Evolutionary conservation across 2,888 invertebrate species (phyloP), one percentile per base, ranked within the genome.

Genomic region (Acanthosepion pharaonis): DNA sequence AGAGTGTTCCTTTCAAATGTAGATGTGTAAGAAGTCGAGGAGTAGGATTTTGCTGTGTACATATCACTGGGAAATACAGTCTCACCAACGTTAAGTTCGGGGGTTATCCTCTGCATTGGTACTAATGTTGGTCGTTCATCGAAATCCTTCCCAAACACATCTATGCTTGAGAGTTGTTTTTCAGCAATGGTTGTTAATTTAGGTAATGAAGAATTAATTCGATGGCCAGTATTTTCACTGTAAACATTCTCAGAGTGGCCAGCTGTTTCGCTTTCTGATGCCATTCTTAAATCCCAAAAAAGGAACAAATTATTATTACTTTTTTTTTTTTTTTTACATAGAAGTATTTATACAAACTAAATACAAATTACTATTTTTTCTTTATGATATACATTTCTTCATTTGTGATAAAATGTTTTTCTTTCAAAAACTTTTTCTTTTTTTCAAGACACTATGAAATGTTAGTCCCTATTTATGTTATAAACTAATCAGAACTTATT

Each of bases 1-100:
- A 15, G 33, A 9, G n/a, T 78, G 78, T n/a, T 78, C 5, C 78
- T 78, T 33, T 78, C 78, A 18, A 33, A 78, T n/a, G 78, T 33
- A n/a, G 78, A 33, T 78, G 78, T n/a, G n/a, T 15, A n/a, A n/a
- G n/a, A 78, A n/a, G 64, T 64, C 3, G 78, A 78, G 18, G 78
- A 78, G 18, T 78, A 78, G 6, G 78, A 78, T n/a, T 78, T 78
- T n/a, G 78, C 78, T 33, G 78, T 78, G 78, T 78, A 78, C 33
- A 78, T 78, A 78, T 78, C 78, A 78, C 78, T 78, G 9, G 78
- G 78, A n/a, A 78, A 78, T n/a, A 78, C 78, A 78, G 78, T 78
- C n/a, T 78, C 78, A 1, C 78, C 78, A 15, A 78, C n/a, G 15
- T 78, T 78, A n/a, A 78, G 78, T n/a, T 33, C 33, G 3, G 78